Evolutionary conservation across 2,888 invertebrate species (phyloP).

Genomic region (Chaitophorus viminalis): DNA sequence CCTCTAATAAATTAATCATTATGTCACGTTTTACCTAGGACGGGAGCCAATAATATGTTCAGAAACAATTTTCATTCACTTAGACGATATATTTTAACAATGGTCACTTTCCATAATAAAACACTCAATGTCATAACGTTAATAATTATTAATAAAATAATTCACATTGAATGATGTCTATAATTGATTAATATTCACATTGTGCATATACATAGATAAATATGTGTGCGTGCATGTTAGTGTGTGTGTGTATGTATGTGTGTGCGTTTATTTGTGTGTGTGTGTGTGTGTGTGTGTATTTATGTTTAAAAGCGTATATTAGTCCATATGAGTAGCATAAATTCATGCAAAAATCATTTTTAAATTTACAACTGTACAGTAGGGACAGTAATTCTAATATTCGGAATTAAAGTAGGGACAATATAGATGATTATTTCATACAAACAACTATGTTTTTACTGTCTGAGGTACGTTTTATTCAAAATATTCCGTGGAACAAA

Average conservation of each 20-base stretch:
- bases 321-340: background rate
- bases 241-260: background rate
- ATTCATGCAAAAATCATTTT: background rate
- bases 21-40: background rate
- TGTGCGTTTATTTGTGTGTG: background rate
- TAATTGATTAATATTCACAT: background rate
- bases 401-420: slow-evolving; percentile 10
- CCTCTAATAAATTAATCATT: background rate
- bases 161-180: background rate
- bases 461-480: slow-evolving; percentile 16
- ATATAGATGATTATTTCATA: slow-evolving; percentile 34
- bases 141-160: background rate
- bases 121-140: background rate
- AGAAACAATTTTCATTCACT: background rate
- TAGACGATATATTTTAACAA: background rate
- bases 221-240: background rate
- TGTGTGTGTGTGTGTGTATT: background rate
- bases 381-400: slow-evolving; percentile 10
- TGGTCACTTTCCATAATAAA: background rate
- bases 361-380: background rate
- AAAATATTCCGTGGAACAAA: background rate
- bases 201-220: background rate
- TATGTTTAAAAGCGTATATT: too few relatives aligned
- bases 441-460: slow-evolving; percentile 38
- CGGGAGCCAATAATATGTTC: background rate